Percentiles rank a stretch among this genome's conserved stretches.
These are phyloP conservation scores for Oscheius sp. DNA, from an alignment of 2,888 invertebrate genomes.

Conservation along the genomic window DNA sequence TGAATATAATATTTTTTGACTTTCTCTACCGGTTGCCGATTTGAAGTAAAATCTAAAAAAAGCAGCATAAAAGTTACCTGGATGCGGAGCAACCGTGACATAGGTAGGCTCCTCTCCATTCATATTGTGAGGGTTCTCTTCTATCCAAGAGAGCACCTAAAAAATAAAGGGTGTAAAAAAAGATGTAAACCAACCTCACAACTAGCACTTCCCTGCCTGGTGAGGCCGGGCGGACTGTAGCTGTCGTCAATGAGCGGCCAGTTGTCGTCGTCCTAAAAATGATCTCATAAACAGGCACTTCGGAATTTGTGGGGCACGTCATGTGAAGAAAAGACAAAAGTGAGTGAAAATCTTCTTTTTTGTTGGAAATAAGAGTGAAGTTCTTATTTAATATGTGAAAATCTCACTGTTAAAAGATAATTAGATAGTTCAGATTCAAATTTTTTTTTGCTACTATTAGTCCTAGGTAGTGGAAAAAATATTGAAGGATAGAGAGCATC, in stretches of 20 bases:
- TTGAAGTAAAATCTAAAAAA: background rate
- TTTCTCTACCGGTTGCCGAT: no score
- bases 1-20: background rate
- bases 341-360: no score
- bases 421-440: no score
- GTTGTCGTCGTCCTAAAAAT: conserved; percentile 2
- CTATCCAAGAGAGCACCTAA: conserved; percentile 9
- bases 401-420: no score
- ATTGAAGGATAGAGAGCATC: no score
- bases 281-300: no score
- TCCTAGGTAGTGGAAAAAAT: no score
- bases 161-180: background rate
- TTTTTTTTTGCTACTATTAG: no score
- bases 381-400: no score
- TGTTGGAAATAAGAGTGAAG: no score
- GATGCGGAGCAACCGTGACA: background rate
- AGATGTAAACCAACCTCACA: conserved; percentile 2
- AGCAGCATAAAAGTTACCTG: background rate
- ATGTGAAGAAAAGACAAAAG: no score
- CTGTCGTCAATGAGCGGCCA: conserved; percentile 20
- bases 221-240: conserved; percentile 25
- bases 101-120: background rate
- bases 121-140: conserved; percentile 1
- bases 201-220: conserved; percentile 25
- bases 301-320: no score